Evolutionary conservation across 1,140 invertebrate species (phyloP), one percentile per base, ranked within the genome.

Genomic region (Drosophila quadrilineata): DNA sequence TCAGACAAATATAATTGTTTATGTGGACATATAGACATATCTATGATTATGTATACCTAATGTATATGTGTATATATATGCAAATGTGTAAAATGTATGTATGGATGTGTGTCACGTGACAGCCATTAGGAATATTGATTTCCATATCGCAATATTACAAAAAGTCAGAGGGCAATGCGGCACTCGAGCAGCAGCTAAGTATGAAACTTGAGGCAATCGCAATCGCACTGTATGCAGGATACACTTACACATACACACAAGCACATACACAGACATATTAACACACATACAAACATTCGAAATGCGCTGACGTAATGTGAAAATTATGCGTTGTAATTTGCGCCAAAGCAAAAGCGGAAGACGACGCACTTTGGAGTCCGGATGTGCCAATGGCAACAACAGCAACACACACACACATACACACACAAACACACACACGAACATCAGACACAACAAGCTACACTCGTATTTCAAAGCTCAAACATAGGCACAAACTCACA

Each of bases 281-380:
- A 46, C 29, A 43, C 35, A 36, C 40, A 74, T 40, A 36, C 10
- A 29, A 28, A 57, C 35, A 49, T 40, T 19, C 19, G 17, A 14
- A 80, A 64, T 65, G 59, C 69, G 64, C 73, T 82, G 77, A 82
- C 77, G 77, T 82, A 82, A 82, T 82, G 77, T 66, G 77, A 77
- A 82, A 84, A 82, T 82, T 82, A 82, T 82, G 77, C 77, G 77
- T 56, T 70, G 77, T 82, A 82, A 82, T 82, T 82, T 82, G 73
- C 73, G 73, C 77, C 69, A 84, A 82, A 77, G 77, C 77, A 77
- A 82, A 59, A 72, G 53, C 77, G 77, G 77, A 82, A 82, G 79
- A 66, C 64, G 77, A 77, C 73, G 77, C 77, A 84, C 77, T 84
- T 59, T 29, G 40, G 6, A 45, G 56, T 45, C 40, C 63, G 63